phyloP scores from a whole-genome alignment of 2,888 invertebrate genomes.

The Microplitis deprimator region DNA sequence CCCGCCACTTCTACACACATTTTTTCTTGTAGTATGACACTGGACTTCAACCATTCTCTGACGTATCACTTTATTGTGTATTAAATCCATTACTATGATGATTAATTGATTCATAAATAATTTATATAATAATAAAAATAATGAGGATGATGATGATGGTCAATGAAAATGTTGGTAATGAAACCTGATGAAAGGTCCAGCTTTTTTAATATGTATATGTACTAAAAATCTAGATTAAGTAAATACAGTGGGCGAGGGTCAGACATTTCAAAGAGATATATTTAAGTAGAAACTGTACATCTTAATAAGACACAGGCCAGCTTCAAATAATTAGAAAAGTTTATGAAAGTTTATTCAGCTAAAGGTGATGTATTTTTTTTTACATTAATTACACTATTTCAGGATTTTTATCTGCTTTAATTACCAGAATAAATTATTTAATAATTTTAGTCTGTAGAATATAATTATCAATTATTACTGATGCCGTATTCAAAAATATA shows the following conservation, averaged over 20 bases:
- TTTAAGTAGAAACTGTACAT: neutral
- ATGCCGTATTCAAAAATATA: no score
- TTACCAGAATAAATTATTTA: neutral
- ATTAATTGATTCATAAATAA: neutral
- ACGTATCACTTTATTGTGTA: constrained; percentile 7
- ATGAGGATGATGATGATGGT: constrained; percentile 1
- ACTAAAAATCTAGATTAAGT: neutral
- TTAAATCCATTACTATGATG: neutral
- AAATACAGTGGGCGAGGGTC: neutral
- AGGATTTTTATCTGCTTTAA: constrained; percentile 4
- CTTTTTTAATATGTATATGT: neutral
- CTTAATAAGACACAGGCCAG: neutral
- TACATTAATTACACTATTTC: neutral
- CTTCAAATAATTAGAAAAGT: neutral
- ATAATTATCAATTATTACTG: no score
- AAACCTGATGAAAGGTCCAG: neutral
- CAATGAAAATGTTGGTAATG: neutral
- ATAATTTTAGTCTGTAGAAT: no score
- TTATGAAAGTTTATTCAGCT: neutral
- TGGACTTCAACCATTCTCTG: constrained; percentile 5
- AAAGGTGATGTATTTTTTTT: neutral
- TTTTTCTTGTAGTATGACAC: constrained; percentile 8
- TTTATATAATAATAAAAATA: neutral
- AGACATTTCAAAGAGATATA: neutral
- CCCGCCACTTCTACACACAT: constrained; percentile 32